Base-by-base conservation (phyloP, 2,113 vertebrate species). In the Hippocampus abdominalis region DNA sequence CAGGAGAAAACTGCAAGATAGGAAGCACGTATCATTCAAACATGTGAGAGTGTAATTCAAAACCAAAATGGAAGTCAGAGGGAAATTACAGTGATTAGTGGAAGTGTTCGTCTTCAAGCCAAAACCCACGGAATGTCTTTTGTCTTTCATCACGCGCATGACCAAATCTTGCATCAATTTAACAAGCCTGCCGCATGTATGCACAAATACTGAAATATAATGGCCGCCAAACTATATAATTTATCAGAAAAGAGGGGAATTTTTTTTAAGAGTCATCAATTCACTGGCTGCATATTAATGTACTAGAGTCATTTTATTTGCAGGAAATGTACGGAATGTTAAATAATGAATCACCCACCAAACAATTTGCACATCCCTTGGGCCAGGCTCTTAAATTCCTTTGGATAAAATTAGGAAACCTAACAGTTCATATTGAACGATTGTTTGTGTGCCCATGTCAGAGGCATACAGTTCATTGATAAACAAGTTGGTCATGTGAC, bases 1-100 rank as follows among this genome's bases (percentile, higher is more conserved):
- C 93, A 93, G 77, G 78, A 86, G 54, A 63, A 73, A 66, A 74
- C 89, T 92, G 83, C 7, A 70, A 80, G 64, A 81, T 12, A 72
- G 54, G 53, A 13, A 66, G 57, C 65, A 6, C 25, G 9, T 27
- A 49, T 20, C 8, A 25, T 56, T 64, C 39, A 64, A 64, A 44
- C 21, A 32, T 10, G 32, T 15, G n/a, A 12, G 62, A 44, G 12
- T 3, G 39, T 13, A 42, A 64, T 23, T 64, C 62, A 23, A 51
- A 51, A 21, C 46, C 27, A 32, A 4, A 53, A 49, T 36, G 11
- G 6, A 53, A 51, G 10, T 51, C 29, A n/a, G 51, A 4, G 53
- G 12, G 10, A 29, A 49, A 40, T 40, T 0, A 29, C 0, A 64
- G 10, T 18, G 10, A 23, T 15, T 48, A 1, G 64, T 39, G 2